Percentiles rank a stretch among this genome's conserved stretches.
phyloP scores from a whole-genome alignment of 2,888 invertebrate species.

The Chesias legatella region DNA sequence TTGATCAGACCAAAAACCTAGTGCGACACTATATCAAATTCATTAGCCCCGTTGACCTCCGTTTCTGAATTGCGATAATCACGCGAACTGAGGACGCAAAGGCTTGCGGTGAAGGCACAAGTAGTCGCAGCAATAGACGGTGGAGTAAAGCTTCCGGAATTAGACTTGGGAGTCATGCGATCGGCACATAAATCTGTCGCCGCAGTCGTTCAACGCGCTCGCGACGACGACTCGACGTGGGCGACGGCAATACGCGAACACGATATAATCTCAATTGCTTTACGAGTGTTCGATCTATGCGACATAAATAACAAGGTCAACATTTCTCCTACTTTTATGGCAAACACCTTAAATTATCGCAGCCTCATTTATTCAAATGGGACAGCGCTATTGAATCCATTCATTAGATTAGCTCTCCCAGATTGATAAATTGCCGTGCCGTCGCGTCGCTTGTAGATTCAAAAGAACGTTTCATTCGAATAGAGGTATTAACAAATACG shows the following conservation, averaged over 20 bases:
- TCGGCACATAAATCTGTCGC: slow-evolving; percentile 64
- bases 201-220: slow-evolving; percentile 35
- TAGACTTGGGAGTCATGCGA: slow-evolving; percentile 56
- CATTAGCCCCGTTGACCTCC: neutral
- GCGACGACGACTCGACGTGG: slow-evolving; percentile 37
- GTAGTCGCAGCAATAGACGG: slow-evolving; percentile 28
- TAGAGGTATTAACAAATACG: slow-evolving; percentile 19
- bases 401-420: slow-evolving; percentile 17
- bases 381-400: slow-evolving; percentile 18
- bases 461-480: slow-evolving; percentile 26
- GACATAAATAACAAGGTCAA: slow-evolving; percentile 10
- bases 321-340: slow-evolving; percentile 8
- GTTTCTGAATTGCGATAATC: slow-evolving; percentile 1
- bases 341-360: slow-evolving; percentile 10
- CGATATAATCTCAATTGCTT: slow-evolving; percentile 40
- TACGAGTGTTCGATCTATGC: slow-evolving; percentile 29
- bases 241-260: slow-evolving; percentile 36
- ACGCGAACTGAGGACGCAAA: slow-evolving; percentile 5
- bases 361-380: slow-evolving; percentile 17
- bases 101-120: slow-evolving; percentile 3
- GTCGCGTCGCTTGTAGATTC: slow-evolving; percentile 12
- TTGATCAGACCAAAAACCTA: too few relatives aligned
- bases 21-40: neutral
- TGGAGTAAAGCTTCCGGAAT: slow-evolving; percentile 54
- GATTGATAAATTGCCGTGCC: slow-evolving; percentile 17